A percentile compares a stretch with the other conserved stretches of the same genome.
phyloP scores from a whole-genome alignment of 2,797 vertebrate species.

The Spinus pinus region DNA sequence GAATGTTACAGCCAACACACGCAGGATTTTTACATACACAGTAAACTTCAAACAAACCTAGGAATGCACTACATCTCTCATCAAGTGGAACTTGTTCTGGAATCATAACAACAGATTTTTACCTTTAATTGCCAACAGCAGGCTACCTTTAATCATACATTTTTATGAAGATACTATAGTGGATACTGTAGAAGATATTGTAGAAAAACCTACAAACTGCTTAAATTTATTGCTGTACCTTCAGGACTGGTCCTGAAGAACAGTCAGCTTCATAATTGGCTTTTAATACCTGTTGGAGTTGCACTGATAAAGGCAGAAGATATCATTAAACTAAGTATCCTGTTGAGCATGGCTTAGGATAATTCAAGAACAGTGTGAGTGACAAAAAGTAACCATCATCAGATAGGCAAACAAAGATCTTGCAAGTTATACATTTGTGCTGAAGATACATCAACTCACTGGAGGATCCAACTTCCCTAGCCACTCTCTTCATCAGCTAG shows the following conservation, averaged over 20 bases:
- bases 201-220: not conserved
- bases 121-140: not conserved
- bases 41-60: not conserved
- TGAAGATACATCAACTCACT: not conserved
- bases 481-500: not conserved
- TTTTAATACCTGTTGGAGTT: not conserved
- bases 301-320: not conserved
- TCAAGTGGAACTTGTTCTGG: not conserved
- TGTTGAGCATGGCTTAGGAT: not conserved
- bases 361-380: not conserved
- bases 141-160: not conserved
- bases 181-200: not conserved
- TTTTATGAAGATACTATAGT: not conserved
- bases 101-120: not conserved
- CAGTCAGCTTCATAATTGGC: not conserved
- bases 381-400: not conserved
- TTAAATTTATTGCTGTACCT: not conserved
- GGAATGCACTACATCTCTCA: not conserved
- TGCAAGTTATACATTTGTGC: not conserved
- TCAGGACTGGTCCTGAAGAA: not conserved
- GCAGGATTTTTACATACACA: not conserved
- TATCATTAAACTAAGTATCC: not conserved
- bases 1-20: not conserved
- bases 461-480: not conserved
- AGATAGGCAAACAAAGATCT: not conserved